Evolutionary conservation across 2,797 vertebrate species (phyloP).

Genomic region (Melanotaenia pygmaea): DNA sequence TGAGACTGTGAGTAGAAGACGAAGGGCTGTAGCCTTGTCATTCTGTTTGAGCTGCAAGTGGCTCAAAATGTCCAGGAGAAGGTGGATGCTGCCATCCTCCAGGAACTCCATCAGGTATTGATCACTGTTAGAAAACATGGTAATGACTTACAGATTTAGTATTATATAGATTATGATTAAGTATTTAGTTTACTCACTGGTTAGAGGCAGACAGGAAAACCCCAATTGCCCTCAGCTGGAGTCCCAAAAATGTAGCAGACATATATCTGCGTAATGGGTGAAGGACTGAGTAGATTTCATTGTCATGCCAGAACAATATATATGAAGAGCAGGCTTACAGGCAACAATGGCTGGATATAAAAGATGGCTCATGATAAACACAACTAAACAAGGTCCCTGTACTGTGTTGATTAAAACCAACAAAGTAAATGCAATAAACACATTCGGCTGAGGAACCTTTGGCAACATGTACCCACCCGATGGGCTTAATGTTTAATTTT

Average conservation of each 20-base stretch:
- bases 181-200: slow-evolving; percentile 79
- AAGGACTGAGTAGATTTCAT: slow-evolving; percentile 64
- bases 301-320: not conserved
- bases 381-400: not conserved
- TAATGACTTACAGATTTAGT: not conserved
- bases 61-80: slow-evolving; percentile 86
- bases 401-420: too few relatives aligned
- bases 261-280: slow-evolving; percentile 83
- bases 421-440: too few relatives aligned
- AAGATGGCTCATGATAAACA: not conserved
- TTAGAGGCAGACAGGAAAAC: slow-evolving; percentile 87
- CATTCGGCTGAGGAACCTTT: not conserved
- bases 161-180: not conserved
- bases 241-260: slow-evolving; percentile 80
- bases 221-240: slow-evolving; percentile 84
- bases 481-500: too few relatives aligned
- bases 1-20: slow-evolving; percentile 83
- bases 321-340: not conserved
- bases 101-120: slow-evolving; percentile 88
- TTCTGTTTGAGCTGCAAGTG: slow-evolving; percentile 80
- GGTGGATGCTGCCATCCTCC: slow-evolving; percentile 85
- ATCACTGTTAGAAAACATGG: slow-evolving; percentile 72
- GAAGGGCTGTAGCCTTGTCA: slow-evolving; percentile 83
- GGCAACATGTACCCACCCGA: too few relatives aligned
- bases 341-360: not conserved